These are phyloP conservation scores for Calcarius lapponicus DNA, from an alignment of 2,797 vertebrate species.

Conservation along the genomic window DNA sequence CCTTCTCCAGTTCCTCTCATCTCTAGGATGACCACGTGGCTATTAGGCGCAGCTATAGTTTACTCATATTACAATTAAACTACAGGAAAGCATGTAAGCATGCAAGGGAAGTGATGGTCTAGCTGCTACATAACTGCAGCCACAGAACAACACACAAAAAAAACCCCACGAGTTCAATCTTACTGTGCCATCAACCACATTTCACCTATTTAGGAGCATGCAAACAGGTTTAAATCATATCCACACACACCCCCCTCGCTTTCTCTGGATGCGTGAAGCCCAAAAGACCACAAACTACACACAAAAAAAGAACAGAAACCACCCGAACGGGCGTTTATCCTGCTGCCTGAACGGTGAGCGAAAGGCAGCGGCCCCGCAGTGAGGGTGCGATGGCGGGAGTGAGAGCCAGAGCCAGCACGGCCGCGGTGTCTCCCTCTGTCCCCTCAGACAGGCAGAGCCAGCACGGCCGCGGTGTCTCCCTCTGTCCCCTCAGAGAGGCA, in stretches of 20 bases:
- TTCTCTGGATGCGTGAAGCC: not conserved
- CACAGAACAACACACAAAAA: not conserved
- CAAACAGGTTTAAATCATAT: not conserved
- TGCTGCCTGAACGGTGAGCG: not conserved
- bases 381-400: accelerated
- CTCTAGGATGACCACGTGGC: slow-evolving; percentile 30
- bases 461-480: too few species aligned
- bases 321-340: not conserved
- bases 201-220: not conserved
- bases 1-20: slow-evolving; percentile 34
- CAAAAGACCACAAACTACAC: not conserved
- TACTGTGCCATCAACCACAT: not conserved
- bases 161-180: not conserved
- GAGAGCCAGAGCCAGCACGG: not conserved
- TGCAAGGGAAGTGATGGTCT: slow-evolving; percentile 51
- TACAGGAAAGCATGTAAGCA: slow-evolving; percentile 59
- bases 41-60: slow-evolving; percentile 23
- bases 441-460: too few species aligned
- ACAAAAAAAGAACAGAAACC: not conserved
- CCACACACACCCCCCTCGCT: not conserved
- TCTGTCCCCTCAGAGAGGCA: too few species aligned
- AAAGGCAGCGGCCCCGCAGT: not conserved
- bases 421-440: too few species aligned
- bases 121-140: slow-evolving; percentile 40
- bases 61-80: slow-evolving; percentile 58